Percentiles rank a stretch among this genome's conserved stretches.
phyloP scores from a whole-genome alignment of 2,113 vertebrate genomes.

The Misgurnus mizolepis region DNA sequence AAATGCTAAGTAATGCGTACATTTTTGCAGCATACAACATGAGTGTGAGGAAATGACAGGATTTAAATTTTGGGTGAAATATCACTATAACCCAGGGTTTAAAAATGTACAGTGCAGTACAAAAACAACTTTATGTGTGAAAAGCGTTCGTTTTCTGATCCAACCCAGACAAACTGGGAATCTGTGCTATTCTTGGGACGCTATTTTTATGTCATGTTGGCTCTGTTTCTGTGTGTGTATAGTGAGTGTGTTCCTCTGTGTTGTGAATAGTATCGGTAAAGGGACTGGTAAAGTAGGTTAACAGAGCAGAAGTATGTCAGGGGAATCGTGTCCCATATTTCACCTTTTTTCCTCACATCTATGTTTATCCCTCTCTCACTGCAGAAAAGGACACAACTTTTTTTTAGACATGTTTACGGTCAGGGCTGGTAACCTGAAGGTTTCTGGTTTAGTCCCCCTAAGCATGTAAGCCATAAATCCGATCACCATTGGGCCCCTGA shows the following conservation, averaged over 20 bases:
- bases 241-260: not conserved
- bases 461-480: not conserved
- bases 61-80: no score
- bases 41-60: no score
- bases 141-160: not conserved
- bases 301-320: conserved; percentile 7
- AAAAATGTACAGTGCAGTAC: not conserved
- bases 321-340: conserved; percentile 13
- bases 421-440: not conserved
- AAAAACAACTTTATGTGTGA: no score
- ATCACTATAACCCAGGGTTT: not conserved
- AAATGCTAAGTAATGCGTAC: no score
- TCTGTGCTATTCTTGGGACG: conserved; percentile 21
- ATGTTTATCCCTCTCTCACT: no score
- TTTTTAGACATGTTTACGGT: not conserved
- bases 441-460: not conserved
- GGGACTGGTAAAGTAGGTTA: conserved; percentile 39
- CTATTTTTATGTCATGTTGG: not conserved
- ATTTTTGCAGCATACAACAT: no score
- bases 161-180: not conserved
- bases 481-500: not conserved
- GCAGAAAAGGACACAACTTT: no score
- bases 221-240: not conserved
- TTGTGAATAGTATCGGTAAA: not conserved
- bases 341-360: no score